Evolutionary conservation across 2,888 invertebrate species (phyloP), one percentile per base, ranked within the genome.

Genomic region (Parelbella ahira): DNA sequence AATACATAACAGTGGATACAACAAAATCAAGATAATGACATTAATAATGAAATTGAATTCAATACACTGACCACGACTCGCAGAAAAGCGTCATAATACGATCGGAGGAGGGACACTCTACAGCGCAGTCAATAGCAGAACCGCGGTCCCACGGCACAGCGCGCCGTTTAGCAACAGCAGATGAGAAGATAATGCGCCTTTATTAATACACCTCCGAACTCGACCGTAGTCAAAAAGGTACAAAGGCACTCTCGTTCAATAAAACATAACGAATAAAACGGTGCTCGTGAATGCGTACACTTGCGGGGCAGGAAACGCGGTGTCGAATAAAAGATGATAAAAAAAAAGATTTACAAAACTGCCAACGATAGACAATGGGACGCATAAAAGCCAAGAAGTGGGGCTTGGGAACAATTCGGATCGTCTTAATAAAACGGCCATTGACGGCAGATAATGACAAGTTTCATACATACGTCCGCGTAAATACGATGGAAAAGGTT

Each of bases 221-320:
- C 57, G 68, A 58, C 61, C 59, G 50, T 67, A 84, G 83, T 86
- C 84, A 68, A 83, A 67, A 86, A 87, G 86, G 87, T 84, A 86
- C 78, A 80, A 84, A 83, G 77, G 79, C 78, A 76, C 52, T 70
- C 63, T 63, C 54, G 65, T 68, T 77, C 68, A 79, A 64, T 64
- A 60, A 68, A 60, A 63, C 68, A 68, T 68, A 58, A 39, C 53
- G 62, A 66, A 72, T 66, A 68, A 73, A 65, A 56, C 61, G 51
- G 53, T 60, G 54, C 57, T 59, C 60, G 57, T 68, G 63, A 65
- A 74, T 72, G 53, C 67, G 63, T 68, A 72, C 81, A 81, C 81
- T 83, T 81, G 82, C 68, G 63, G 54, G 68, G 67, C 87, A 84
- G 88, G 88, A 88, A 84, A 63, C 69, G 72, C 73, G 84, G 83